These are phyloP conservation scores for Panopea generosa DNA, from an alignment of 2,888 invertebrate species.

Conservation along the genomic window DNA sequence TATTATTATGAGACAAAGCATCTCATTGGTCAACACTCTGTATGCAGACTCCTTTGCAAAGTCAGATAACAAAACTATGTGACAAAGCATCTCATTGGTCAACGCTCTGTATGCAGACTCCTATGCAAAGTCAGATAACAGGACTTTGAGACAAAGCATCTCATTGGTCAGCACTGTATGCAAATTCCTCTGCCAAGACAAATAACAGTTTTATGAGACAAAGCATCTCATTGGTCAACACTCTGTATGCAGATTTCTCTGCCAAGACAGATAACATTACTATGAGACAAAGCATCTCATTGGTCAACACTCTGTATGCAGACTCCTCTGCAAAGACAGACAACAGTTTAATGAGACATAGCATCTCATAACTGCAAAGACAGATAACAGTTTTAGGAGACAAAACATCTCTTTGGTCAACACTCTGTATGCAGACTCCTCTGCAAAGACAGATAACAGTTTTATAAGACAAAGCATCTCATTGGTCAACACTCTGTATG, in stretches of 20 bases:
- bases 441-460: slow-evolving; percentile 73
- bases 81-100: slow-evolving; percentile 66
- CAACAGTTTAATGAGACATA: too few species aligned
- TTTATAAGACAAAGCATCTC: slow-evolving; percentile 56
- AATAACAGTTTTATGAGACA: too few species aligned
- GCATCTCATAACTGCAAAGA: slow-evolving; percentile 73
- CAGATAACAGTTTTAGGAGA: too few species aligned
- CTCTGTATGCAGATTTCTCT: slow-evolving; percentile 84
- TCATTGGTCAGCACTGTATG: slow-evolving; percentile 79
- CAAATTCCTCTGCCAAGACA: slow-evolving; percentile 81
- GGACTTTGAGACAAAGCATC: slow-evolving; percentile 32
- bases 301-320: slow-evolving; percentile 81
- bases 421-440: slow-evolving; percentile 83
- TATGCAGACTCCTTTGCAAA: slow-evolving; percentile 83
- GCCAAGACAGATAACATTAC: too few species aligned
- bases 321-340: slow-evolving; percentile 81
- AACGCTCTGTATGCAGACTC: slow-evolving; percentile 83
- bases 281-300: slow-evolving; percentile 62
- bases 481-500: slow-evolving; percentile 80
- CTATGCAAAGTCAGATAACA: slow-evolving; percentile 77
- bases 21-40: slow-evolving; percentile 78
- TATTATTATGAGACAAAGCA: too few species aligned
- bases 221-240: slow-evolving; percentile 75
- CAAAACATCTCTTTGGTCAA: slow-evolving; percentile 69
- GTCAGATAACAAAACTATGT: too few species aligned